Base-by-base conservation (phyloP, 1,140 invertebrate species). In the Neodiprion fabricii region DNA sequence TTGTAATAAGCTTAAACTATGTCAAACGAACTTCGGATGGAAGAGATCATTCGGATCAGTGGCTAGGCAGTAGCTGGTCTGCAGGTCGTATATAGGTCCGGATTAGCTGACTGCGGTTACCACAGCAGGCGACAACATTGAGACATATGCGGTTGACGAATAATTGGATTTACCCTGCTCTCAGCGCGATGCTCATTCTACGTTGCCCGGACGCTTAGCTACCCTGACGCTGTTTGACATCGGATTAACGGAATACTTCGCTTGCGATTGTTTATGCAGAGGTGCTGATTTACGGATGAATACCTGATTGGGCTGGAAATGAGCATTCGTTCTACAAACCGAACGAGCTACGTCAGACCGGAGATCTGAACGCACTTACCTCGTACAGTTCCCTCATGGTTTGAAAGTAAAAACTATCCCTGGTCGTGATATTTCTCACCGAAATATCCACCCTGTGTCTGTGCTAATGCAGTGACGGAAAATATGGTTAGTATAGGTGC, bases 11-110 rank as follows among this genome's bases (percentile, higher is more conserved):
- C 53, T 61, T 61, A 61, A 61, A 12, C 53, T 61, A 61, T 61
- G 53, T 61, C 53, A 9, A 12, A 12, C 53, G 53, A 17, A 61
- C 11, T 61, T 17, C n/a, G n/a, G 11, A 17, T 61, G 53, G 53
- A 61, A 61, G 53, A 61, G 53, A 61, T 61, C 53, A 61, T 61
- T 61, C 53, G 53, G 53, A 61, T 61, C 53, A 61, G 5, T 61
- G 53, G 53, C 4, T 61, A 7, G 53, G n/a, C 53, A 12, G n/a
- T 61, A 3, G 53, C 0, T 8, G 4, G 11, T 14, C 53, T 2
- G 53, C 53, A 40, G 28, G 28, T 40, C 28, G 28, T 40, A 40
- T 40, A 40, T 40, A 1, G 28, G 28, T 5, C 28, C 28, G 28
- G 28, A 40, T 40, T 61, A n/a, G 53, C n/a, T 61, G 53, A n/a